Base-by-base conservation (phyloP, 2,797 vertebrate genomes). In the Enoplosus armatus region DNA sequence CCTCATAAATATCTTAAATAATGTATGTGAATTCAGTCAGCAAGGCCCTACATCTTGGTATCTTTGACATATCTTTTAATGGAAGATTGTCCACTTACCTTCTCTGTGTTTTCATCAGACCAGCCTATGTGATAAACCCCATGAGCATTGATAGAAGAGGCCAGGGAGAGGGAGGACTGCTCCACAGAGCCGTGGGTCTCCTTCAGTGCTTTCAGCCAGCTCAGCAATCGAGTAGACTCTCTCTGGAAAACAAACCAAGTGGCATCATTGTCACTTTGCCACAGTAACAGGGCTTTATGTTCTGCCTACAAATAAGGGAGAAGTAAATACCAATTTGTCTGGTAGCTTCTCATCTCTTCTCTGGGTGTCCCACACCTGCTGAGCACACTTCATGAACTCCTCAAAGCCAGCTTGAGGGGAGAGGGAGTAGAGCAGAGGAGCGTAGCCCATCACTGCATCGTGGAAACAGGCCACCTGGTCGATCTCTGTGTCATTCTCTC, bases 141-240 rank as follows among this genome's bases (percentile, higher is more conserved):
- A 1, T 83, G 27, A 43, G 79, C 54, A 22, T 95, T 96, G 64
- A 96, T 95, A 12, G 90, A 92, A 29, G 92, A 89, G 22, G 95
- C 95, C 78, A 95, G 75, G 4, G 93, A 94, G 22, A 96, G 90
- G 0, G 96, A 96, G 2, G 95, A 95, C 74, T 90, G 93, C 78
- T 96, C 95, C 83, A 96, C 95, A 0, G 95, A 96, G 35, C 96
- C 95, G 12, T 96, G 94, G 18, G 93, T 95, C 66, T 96, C 94
- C 37, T 94, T 94, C 77, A 96, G 82, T 6, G 80, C 87, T 75
- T 94, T 92, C 45, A 96, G 89, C 96, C 96, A 96, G 33, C 68
- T 86, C 66, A 93, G 85, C 72, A 92, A 83, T 31, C 88, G 82
- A n/a, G 64, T 76, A 0, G 95, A 96, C 73, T 95, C 92, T 61